phyloP scores from a whole-genome alignment of 92 coral and sea anemone genomes.

The Bergia sp. region DNA sequence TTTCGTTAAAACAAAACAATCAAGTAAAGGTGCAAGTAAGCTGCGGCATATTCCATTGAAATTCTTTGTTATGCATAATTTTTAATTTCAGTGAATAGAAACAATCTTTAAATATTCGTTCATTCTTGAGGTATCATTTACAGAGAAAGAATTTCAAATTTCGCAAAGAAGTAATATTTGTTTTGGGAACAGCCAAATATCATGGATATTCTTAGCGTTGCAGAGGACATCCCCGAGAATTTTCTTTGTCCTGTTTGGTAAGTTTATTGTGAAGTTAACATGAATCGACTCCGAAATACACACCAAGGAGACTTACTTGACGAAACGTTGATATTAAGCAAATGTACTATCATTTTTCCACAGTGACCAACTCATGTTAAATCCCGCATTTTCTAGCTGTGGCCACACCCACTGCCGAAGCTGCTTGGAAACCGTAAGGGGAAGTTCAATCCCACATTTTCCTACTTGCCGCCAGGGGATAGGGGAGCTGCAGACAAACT shows the following conservation, averaged over 20 bases:
- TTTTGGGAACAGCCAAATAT: background rate
- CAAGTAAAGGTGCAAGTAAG: background rate
- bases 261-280: background rate
- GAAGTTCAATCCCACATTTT: background rate
- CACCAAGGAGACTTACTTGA: background rate
- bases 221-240: background rate
- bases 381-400: background rate
- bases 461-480: background rate
- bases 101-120: background rate
- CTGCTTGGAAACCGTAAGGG: background rate
- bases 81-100: background rate
- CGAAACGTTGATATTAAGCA: background rate
- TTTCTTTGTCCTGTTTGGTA: slow-evolving; percentile 11
- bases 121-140: background rate
- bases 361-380: slow-evolving; percentile 3
- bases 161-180: background rate
- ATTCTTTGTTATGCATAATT: background rate
- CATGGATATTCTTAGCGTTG: background rate
- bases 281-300: background rate
- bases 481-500: background rate
- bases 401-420: slow-evolving; percentile 1
- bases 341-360: background rate
- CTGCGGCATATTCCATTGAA: background rate
- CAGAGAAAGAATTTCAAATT: background rate
- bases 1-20: background rate